Base-by-base conservation (phyloP, 1,140 invertebrate genomes). In the Drosophila sturtevanti region DNA sequence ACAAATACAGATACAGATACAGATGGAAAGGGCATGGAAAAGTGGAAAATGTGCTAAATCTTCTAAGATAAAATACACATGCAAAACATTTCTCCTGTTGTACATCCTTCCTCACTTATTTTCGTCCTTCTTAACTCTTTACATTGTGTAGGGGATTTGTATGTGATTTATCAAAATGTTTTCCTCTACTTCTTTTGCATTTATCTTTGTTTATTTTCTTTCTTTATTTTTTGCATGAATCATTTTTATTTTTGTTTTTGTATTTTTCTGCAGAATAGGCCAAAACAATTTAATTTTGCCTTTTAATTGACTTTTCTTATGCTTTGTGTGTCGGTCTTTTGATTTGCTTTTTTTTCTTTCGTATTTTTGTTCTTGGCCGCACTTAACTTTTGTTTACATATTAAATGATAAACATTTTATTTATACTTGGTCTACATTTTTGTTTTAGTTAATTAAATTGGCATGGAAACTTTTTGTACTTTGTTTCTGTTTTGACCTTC, bases 361-460 rank as follows among this genome's bases (percentile, higher is more conserved):
- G 14, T 44, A 44, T 44, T 44, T 44, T 16, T 21, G 41, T 48
- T 48, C 10, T 48, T 48, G 41, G 41, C 41, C 41, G 41, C 41
- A 48, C 41, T 48, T 48, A 48, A 48, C 22, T 48, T 51, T 65
- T 74, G 62, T 56, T 74, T 62, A 71, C 44, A 62, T 31, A 34
- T 61, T 38, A 10, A 60, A 44, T 73, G 31, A 65, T 74, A 70
- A 48, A 51, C 14, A 18, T 48, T 22, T 56, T 65, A 74, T 70
- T 64, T 24, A 11, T 48, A 48, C 21, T 61, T 12, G 9, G 48
- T 35, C 11, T 63, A 31, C 4, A 63, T 34, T 37, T 37, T 27
- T 37, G 12, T 41, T 48, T 48, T 48, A 48, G 16, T 48, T 48
- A 48, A 48, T 48, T 48, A 48, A 48, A 48, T 48, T 48, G 41